These are phyloP conservation scores for Actinostola sp. DNA, from an alignment of 92 coral and sea anemone genomes.

Conservation along the genomic window DNA sequence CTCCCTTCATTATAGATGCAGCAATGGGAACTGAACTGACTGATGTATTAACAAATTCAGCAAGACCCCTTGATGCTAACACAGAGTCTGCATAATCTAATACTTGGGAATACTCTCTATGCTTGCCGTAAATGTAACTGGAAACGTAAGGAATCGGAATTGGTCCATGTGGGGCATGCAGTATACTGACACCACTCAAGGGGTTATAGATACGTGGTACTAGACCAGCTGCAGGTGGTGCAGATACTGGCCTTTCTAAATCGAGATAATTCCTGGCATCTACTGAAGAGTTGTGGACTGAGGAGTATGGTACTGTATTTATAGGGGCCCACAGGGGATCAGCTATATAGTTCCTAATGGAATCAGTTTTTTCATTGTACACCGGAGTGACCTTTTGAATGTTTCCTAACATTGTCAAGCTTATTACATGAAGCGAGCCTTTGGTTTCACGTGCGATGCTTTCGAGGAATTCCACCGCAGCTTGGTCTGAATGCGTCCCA, in stretches of 20 bases:
- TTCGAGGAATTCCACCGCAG: conserved; percentile 86
- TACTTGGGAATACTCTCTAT: conserved; percentile 56
- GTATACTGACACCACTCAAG: conserved; percentile 51
- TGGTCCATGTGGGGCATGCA: conserved; percentile 74
- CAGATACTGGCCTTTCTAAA: conserved; percentile 70
- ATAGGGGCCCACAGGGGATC: conserved; percentile 55
- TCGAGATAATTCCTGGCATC: conserved; percentile 1
- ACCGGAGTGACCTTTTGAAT: conserved; percentile 84
- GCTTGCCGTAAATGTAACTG: conserved; percentile 46
- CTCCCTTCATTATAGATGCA: conserved; percentile 87
- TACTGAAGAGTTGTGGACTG: not conserved
- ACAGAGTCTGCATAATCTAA: conserved; percentile 94
- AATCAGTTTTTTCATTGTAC: conserved; percentile 74
- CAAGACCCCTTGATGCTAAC: conserved; percentile 88
- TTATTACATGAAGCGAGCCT: conserved; percentile 87
- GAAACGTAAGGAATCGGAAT: conserved; percentile 85
- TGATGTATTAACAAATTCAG: conserved; percentile 57
- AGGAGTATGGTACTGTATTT: not conserved
- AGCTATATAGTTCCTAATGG: conserved; percentile 53
- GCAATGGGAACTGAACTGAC: conserved; percentile 80
- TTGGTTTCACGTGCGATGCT: conserved; percentile 81
- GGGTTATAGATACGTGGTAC: conserved; percentile 68
- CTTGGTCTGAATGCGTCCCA: conserved; percentile 86
- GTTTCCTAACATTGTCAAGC: conserved; percentile 76
- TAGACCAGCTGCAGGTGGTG: conserved; percentile 82